phyloP scores from a whole-genome alignment of 2,113 vertebrate species.

The Proteles cristata region DNA sequence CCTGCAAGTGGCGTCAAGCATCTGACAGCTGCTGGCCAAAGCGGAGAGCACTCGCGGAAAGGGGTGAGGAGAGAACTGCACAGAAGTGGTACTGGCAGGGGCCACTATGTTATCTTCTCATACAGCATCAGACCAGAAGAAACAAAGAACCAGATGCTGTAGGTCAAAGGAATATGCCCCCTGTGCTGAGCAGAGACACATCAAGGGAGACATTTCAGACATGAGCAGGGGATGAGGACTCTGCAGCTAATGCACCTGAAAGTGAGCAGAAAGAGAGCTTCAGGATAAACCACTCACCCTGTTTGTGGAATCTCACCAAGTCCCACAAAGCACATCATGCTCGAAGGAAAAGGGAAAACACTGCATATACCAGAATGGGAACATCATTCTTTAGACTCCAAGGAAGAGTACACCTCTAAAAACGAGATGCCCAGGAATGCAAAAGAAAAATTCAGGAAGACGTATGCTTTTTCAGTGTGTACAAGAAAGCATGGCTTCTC shows the following conservation, averaged over 20 bases:
- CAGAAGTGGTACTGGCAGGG: background rate
- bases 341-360: background rate
- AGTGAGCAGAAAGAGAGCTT: background rate
- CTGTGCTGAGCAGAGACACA: background rate
- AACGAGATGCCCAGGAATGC: background rate
- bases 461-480: background rate
- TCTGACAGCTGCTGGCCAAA: background rate
- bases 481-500: background rate
- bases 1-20: too few relatives aligned
- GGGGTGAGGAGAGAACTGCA: background rate
- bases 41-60: background rate
- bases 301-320: background rate
- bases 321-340: background rate
- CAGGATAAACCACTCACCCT: background rate
- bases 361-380: background rate
- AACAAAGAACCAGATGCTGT: background rate
- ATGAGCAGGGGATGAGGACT: background rate
- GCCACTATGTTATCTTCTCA: background rate
- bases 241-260: too few relatives aligned
- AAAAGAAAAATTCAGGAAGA: background rate
- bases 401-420: background rate
- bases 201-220: background rate
- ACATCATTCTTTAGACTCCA: background rate
- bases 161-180: background rate
- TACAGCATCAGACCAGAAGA: background rate